phyloP scores from a whole-genome alignment of 2,888 invertebrate genomes.

The Tinea trinotella region DNA sequence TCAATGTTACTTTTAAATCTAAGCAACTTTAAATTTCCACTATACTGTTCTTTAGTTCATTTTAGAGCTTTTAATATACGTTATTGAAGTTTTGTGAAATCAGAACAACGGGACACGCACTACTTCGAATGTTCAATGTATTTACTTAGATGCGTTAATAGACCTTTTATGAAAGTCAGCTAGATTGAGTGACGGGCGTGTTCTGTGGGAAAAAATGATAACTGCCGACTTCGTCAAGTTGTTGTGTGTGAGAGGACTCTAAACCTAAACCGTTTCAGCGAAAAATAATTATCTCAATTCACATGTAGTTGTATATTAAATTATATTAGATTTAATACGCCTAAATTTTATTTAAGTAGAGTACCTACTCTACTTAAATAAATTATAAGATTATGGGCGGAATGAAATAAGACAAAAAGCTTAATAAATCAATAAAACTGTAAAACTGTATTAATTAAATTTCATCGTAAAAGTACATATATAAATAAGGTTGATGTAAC shows the following conservation, averaged over 20 bases:
- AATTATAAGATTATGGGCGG: no score
- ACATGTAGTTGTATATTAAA: background rate
- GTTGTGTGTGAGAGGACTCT: background rate
- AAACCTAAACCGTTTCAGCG: background rate
- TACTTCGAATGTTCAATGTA: background rate
- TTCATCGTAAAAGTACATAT: no score
- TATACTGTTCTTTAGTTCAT: no score
- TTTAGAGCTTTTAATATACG: no score
- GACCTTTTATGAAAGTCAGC: conserved; percentile 7
- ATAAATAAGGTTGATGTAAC: background rate
- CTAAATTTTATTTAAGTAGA: no score
- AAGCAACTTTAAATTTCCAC: no score
- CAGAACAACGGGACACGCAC: background rate
- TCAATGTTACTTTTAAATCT: no score
- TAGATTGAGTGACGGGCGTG: background rate
- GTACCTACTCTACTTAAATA: no score
- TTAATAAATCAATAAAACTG: no score
- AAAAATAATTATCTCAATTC: background rate
- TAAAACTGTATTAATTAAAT: no score
- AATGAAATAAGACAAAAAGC: no score
- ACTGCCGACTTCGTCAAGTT: background rate
- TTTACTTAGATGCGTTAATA: conserved; percentile 12
- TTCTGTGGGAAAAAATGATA: conserved; percentile 13
- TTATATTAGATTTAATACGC: background rate
- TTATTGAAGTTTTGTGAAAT: no score